Evolutionary conservation across 2,888 invertebrate species (phyloP), one percentile per base, ranked within the genome.

Genomic region (Drosophila lacicola): DNA sequence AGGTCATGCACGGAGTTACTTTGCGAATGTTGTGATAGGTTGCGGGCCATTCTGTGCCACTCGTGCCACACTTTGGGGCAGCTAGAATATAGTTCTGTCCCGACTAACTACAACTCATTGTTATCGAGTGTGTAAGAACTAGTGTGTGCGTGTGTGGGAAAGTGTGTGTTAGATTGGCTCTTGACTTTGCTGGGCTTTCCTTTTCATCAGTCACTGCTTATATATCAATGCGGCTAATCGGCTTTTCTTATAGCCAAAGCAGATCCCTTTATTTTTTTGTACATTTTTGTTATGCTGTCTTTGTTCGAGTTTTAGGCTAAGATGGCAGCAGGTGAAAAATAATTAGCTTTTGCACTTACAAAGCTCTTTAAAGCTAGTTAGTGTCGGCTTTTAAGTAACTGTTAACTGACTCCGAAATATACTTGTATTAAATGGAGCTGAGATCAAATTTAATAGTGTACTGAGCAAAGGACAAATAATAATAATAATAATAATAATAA

Each of bases 21-120:
- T 73, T 67, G 74, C 58, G 68, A 81, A 74, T 84, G 83, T 85
- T 83, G 85, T 83, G 81, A 82, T 85, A 83, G 83, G 83, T 85
- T 85, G 66, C 68, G 85, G 74, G 58, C 50, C 29, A 29, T 41
- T 63, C 55, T 61, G 51, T 57, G 70, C 64, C 45, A 29, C 45
- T 74, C 67, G 61, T 57, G 45, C 45, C 55, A 56, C 58, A 42
- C 74, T 63, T 60, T 60, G 75, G 47, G 63, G 46, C 68, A 78
- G 73, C 70, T 76, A 45, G 70, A 62, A 75, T 57, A 78, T 78
- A 78, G 76, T 75, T 36, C 63, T 19, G 41, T 39, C n/a, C 41
- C 55, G 56, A 21, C 64, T 49, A 37, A 49, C 56, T 54, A 39
- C 62, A 54, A 70, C 55, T 39, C 58, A 60, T 74, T 74, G 62